A percentile compares a stretch with the other conserved stretches of the same genome.
Evolutionary conservation across 2,888 invertebrate genomes (phyloP).

Genomic region (Coecobrya sp.): DNA sequence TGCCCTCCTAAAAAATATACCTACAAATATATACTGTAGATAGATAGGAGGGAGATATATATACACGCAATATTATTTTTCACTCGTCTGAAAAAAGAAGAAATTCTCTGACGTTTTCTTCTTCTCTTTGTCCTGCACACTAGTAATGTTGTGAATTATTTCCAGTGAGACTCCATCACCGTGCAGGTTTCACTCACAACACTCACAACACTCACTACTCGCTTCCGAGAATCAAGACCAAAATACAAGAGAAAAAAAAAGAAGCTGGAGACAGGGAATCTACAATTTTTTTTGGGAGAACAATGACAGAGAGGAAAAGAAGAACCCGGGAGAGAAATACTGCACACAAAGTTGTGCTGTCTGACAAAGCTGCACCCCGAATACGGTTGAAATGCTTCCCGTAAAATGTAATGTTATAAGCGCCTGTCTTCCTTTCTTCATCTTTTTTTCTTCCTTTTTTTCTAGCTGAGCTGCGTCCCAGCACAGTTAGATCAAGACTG

Average conservation of each 20-base stretch:
- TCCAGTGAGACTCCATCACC: constrained; percentile 45
- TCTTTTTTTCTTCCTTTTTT: not conserved
- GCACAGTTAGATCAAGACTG: constrained; percentile 76
- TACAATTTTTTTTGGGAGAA: constrained; percentile 12
- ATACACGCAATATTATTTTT: not conserved
- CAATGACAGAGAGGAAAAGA: constrained; percentile 27
- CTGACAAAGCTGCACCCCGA: not conserved
- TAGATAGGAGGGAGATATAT: too few relatives aligned
- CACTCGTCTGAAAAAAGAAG: not conserved
- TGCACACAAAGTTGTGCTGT: not conserved
- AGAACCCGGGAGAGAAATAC: constrained; percentile 14
- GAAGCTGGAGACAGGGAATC: not conserved
- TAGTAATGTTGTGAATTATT: constrained; percentile 36
- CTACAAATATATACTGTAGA: too few relatives aligned
- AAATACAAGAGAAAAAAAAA: constrained; percentile 5
- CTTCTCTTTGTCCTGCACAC: not conserved
- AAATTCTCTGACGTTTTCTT: constrained; percentile 7
- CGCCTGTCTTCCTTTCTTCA: not conserved
- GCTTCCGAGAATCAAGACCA: not conserved
- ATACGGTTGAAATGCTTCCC: not conserved
- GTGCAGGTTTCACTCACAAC: not conserved
- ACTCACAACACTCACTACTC: not conserved
- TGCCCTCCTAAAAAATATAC: too few relatives aligned
- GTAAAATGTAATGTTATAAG: not conserved
- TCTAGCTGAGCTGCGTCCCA: constrained; percentile 62